Conservation (phyloP, 2,888 invertebrate genomes). For the Deilephila elpenor region DNA sequence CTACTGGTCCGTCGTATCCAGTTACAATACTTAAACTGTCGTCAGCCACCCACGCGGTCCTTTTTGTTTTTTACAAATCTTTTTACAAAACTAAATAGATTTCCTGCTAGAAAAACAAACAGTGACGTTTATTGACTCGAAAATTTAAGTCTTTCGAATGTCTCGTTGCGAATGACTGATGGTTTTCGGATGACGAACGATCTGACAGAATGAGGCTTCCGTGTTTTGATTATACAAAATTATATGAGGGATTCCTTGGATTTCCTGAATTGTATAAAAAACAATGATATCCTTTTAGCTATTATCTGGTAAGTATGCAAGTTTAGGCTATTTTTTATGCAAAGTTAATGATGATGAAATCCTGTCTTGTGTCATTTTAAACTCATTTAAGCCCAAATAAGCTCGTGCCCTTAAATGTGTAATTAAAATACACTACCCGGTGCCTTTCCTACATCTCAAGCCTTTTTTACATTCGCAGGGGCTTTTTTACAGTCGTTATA, state of each 20-base stretch:
- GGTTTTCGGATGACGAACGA: constrained; percentile 76
- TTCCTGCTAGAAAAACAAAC: constrained; percentile 84
- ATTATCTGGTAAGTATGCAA: neutral
- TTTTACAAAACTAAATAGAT: constrained; percentile 78
- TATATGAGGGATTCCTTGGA: constrained; percentile 35
- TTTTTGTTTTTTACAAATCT: constrained; percentile 70
- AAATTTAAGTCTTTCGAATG: constrained; percentile 69
- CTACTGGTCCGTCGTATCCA: constrained; percentile 72
- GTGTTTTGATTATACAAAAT: constrained; percentile 58
- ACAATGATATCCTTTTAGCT: neutral
- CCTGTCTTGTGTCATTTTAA: neutral
- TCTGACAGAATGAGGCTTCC: constrained; percentile 68
- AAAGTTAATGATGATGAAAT: neutral
- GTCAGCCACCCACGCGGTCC: constrained; percentile 78
- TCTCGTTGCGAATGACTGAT: constrained; percentile 81
- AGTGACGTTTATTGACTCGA: constrained; percentile 78
- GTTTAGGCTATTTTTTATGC: neutral
- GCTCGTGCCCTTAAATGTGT: too few species aligned
- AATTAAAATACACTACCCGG: too few species aligned
- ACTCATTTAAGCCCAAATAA: neutral
- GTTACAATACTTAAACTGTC: constrained; percentile 84
- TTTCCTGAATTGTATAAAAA: constrained; percentile 35
- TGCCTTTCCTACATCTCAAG: too few species aligned
- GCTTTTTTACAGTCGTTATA: too few species aligned
- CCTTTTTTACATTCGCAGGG: too few species aligned